Base-by-base conservation (phyloP, 2,797 vertebrate genomes). In the Eulemur coronatus region DNA sequence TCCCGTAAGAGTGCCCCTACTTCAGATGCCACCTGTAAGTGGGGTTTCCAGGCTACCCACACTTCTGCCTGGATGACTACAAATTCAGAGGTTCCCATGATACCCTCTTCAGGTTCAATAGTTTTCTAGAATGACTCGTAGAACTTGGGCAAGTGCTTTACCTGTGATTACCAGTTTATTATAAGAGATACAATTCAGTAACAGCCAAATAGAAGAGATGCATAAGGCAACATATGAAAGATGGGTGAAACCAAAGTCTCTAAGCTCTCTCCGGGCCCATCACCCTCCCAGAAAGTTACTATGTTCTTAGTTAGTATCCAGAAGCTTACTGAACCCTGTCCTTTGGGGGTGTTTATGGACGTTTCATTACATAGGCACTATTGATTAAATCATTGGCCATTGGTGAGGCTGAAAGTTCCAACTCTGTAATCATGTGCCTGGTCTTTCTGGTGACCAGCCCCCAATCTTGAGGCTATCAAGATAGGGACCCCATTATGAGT, bases 131-230 rank as follows among this genome's bases (percentile, higher is more conserved):
- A 57, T 33, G 13, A 48, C 67, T 65, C 63, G 24, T 1, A 80
- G 55, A 41, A 57, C 52, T 57, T 26, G 55, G 79, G 38, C 78
- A 89, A 90, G 48, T 33, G 55, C 8, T 76, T 89, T 61, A 80
- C 8, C 30, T 79, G 7, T 33, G 35, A 84, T 78, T 28, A 78
- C 9, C n/a, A 7, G 2, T 41, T 84, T 84, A 76, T 57, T 46
- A 50, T 46, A 63, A 93, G 80, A 22, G 6, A 43, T 48, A 85
- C 26, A 38, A 55, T 26, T 79, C 35, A 59, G 26, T 38, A 85
- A 17, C 41, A 65, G 30, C 4, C 7, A 57, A 78, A 46, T 61
- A 12, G n/a, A 38, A 89, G 41, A 41, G 35, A 43, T 1, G 55
- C 17, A 30, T 4, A 41, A 81, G 38, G 38, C 26, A 20, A 20